phyloP scores from a whole-genome alignment of 2,113 vertebrate genomes.

The Lasiurus borealis region DNA sequence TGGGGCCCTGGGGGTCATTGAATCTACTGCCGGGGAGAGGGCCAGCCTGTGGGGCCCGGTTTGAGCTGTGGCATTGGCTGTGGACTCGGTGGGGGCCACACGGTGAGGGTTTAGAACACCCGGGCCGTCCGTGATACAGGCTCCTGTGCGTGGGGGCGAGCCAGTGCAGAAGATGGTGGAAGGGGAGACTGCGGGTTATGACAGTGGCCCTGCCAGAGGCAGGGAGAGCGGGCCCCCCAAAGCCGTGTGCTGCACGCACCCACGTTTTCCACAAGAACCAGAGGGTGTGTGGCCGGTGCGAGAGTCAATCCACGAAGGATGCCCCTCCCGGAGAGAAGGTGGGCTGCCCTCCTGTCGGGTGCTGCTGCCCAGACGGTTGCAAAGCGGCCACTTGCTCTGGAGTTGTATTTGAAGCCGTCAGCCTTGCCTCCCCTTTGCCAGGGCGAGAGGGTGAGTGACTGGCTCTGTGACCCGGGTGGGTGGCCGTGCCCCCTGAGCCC shows the following conservation, averaged over 20 bases:
- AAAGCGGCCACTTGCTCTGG: background rate
- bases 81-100: background rate
- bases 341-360: background rate
- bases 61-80: background rate
- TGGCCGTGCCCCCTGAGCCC: no score
- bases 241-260: background rate
- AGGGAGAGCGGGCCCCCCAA: background rate
- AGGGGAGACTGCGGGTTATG: background rate
- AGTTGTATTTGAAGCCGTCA: background rate
- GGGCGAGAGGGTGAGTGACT: background rate
- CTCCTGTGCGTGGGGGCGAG: background rate
- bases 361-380: background rate
- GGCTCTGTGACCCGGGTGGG: background rate
- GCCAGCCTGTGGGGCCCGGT: background rate
- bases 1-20: background rate
- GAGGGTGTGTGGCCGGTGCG: background rate
- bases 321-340: background rate
- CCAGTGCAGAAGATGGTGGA: no score
- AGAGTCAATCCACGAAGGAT: background rate
- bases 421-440: background rate
- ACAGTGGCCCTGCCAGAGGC: background rate
- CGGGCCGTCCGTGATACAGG: background rate
- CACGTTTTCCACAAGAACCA: background rate
- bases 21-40: background rate
- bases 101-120: background rate